Evolutionary conservation across 1,140 invertebrate species (phyloP), one percentile per base, ranked within the genome.

Genomic region (Penaeus vannamei): DNA sequence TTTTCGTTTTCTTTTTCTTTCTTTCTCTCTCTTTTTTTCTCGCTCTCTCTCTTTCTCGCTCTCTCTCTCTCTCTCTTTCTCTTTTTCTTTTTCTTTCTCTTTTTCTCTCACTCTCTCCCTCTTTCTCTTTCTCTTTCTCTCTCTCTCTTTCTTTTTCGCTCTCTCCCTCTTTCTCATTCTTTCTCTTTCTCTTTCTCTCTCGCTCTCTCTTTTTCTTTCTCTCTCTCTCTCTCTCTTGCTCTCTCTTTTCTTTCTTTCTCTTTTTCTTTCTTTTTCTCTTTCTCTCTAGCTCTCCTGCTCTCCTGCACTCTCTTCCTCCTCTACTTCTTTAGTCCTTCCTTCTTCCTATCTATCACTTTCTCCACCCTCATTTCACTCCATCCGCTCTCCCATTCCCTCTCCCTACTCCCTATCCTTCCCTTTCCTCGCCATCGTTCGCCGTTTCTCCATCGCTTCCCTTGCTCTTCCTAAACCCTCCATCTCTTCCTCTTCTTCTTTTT

Each of bases 71-170:
- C 10, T 12, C 10, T 12, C 10, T 3, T 14, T 53, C 46, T 46
- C 10, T 81, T 46, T 23, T 53, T 81, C 79, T 46, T 46, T 36
- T n/a, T 82, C 53, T 82, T 42, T 60, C 53, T 26, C 42, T 82
- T 29, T 59, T 20, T 59, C 46, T 42, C 26, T 59, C n/a, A 53
- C 80, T 26, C 53, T 59, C 80, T 82, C n/a, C 26, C 42, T 82
- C 29, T 80, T 14, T 36, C 29, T 36, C 42, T 80, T 14, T 46
- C n/a, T n/a, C 53, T 26, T 14, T 59, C 42, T 82, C 53, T 26
- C 26, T 17, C 7, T 14, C 2, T n/a, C 4, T 53, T 22, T 60
- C 4, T 82, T n/a, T 69, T 69, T 20, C 1, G 0, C 19, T 32
- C 8, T 5, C 19, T 32, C 10, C 8, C 17, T 1, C 7, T 19